Evolutionary conservation across 1,140 invertebrate genomes (phyloP).

Genomic region (Bathynomus jamesi): DNA sequence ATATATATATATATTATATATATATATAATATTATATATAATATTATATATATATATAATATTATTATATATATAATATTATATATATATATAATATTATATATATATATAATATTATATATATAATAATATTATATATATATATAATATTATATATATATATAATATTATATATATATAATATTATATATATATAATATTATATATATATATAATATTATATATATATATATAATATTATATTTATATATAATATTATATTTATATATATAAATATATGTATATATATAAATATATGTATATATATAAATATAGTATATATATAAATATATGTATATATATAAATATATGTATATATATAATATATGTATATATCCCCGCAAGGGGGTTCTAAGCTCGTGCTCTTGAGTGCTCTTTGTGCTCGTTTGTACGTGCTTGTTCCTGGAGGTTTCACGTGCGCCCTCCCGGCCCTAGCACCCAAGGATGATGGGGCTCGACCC

Average conservation of each 20-base stretch:
- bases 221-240: not conserved
- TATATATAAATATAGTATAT: not conserved
- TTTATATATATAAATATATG: slow-evolving; percentile 1
- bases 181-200: not conserved
- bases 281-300: not conserved
- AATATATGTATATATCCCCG: slow-evolving; percentile 8
- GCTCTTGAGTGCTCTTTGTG: too few species aligned
- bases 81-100: slow-evolving; percentile 4
- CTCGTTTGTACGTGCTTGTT: too few species aligned
- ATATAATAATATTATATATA: not conserved
- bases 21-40: not conserved
- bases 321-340: not conserved
- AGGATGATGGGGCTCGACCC: too few species aligned
- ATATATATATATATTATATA: slow-evolving; percentile 1
- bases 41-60: not conserved
- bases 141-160: not conserved
- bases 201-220: not conserved
- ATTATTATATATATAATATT: not conserved
- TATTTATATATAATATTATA: not conserved
- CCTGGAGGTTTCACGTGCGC: too few species aligned
- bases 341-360: not conserved
- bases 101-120: not conserved
- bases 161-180: not conserved
- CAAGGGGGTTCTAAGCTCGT: too few species aligned
- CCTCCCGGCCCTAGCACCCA: too few species aligned